Evolutionary conservation across 2,113 vertebrate genomes (phyloP).

Genomic region (Lucifuga dentata): DNA sequence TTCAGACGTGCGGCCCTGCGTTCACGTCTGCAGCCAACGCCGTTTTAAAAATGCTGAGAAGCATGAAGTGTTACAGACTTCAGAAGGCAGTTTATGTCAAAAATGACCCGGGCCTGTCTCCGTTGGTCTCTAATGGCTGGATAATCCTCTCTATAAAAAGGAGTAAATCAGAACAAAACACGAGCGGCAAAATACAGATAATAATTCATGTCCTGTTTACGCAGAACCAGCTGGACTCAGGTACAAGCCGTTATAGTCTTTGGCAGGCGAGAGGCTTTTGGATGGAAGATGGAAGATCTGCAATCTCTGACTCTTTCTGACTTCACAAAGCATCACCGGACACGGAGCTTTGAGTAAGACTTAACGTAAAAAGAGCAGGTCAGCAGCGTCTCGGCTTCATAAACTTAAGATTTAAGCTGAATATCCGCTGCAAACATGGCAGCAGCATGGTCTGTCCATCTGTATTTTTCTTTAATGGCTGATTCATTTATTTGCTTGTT

Average conservation of each 20-base stretch:
- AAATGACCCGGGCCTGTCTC: background rate
- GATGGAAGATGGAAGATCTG: conserved; percentile 54
- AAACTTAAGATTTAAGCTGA: no score
- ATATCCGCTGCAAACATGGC: no score
- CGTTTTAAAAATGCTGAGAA: no score
- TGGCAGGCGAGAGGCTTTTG: conserved; percentile 41
- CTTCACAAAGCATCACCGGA: conserved; percentile 25
- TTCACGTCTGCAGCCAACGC: no score
- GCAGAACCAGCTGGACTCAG: conserved; percentile 40
- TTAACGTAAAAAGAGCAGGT: background rate
- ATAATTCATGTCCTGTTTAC: conserved; percentile 42
- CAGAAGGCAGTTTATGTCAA: background rate
- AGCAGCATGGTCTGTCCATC: no score
- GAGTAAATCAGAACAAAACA: conserved; percentile 32
- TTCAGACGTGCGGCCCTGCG: no score
- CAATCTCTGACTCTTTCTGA: conserved; percentile 22
- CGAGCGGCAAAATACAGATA: conserved; percentile 6
- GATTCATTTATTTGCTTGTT: no score
- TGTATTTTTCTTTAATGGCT: no score
- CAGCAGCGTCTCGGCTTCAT: background rate
- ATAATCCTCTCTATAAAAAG: conserved; percentile 12
- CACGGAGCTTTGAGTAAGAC: conserved; percentile 9
- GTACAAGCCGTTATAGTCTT: conserved; percentile 32
- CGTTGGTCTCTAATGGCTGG: conserved; percentile 5
- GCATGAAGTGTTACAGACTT: no score